These are phyloP conservation scores for Anarhynchus alexandrinus DNA, from an alignment of 2,113 vertebrate genomes.

Conservation along the genomic window DNA sequence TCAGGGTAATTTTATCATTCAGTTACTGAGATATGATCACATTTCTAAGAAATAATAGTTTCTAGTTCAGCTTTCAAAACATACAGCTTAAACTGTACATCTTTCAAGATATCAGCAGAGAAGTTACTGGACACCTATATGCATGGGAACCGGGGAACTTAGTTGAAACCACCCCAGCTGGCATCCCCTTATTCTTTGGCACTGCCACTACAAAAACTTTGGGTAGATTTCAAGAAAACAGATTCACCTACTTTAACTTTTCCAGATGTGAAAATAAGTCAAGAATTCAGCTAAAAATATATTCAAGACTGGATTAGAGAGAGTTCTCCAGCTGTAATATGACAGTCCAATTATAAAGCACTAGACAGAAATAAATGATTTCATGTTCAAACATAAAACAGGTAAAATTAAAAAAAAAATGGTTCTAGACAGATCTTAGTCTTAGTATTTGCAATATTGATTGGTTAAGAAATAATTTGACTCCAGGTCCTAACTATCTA, in stretches of 20 bases:
- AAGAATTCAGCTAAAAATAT: background rate
- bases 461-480: background rate
- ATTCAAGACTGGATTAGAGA: background rate
- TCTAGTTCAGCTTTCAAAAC: background rate
- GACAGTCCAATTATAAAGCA: background rate
- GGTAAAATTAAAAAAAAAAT: background rate
- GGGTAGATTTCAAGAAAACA: background rate
- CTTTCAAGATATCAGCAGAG: background rate
- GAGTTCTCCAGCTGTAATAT: background rate
- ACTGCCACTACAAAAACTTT: background rate
- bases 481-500: background rate
- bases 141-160: background rate
- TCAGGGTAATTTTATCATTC: background rate
- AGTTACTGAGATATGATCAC: background rate
- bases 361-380: background rate
- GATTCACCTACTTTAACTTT: background rate
- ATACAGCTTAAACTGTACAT: background rate
- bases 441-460: background rate
- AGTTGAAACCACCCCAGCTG: background rate
- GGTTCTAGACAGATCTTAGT: background rate
- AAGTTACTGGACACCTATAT: background rate
- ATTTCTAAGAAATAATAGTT: background rate
- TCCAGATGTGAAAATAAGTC: background rate
- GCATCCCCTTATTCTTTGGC: background rate
- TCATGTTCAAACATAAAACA: background rate